Evolutionary conservation across 2,888 invertebrate genomes (phyloP).

Genomic region (Sympetrum striolatum): DNA sequence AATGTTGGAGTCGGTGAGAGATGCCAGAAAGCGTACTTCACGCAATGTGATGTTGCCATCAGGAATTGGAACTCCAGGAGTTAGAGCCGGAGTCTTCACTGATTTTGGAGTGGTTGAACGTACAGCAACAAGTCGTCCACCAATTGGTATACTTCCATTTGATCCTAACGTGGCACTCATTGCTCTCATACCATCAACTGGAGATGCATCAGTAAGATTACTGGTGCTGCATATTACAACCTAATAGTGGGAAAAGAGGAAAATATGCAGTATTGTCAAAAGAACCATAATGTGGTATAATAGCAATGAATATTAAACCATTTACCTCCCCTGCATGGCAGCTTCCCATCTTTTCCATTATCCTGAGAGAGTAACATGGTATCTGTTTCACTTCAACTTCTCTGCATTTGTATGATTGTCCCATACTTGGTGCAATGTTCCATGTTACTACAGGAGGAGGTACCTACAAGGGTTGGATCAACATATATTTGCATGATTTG

Average conservation of each 20-base stretch:
- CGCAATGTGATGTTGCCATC: constrained; percentile 62
- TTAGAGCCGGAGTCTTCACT: not conserved
- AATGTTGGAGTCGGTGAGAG: constrained; percentile 71
- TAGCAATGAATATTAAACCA: not conserved
- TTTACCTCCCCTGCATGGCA: constrained; percentile 67
- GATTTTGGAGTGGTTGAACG: constrained; percentile 21
- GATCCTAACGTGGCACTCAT: not conserved
- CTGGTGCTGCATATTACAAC: constrained; percentile 64
- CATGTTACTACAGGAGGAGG: constrained; percentile 66
- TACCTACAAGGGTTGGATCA: constrained; percentile 56
- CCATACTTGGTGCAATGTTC: constrained; percentile 70
- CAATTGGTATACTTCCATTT: constrained; percentile 15
- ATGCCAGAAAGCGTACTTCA: constrained; percentile 73
- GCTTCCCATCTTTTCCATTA: constrained; percentile 65
- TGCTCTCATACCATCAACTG: constrained; percentile 23
- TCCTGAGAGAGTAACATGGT: constrained; percentile 64
- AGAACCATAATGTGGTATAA: not conserved
- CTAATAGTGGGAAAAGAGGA: constrained; percentile 55
- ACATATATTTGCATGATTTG: no score
- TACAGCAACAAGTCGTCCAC: constrained; percentile 14
- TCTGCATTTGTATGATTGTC: constrained; percentile 66
- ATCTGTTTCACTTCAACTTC: constrained; percentile 66
- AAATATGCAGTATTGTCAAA: not conserved
- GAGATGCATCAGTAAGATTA: constrained; percentile 10
- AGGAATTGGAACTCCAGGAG: constrained; percentile 55